These are phyloP conservation scores for Ovis canadensis DNA, from an alignment of 2,113 vertebrate species.

Conservation along the genomic window DNA sequence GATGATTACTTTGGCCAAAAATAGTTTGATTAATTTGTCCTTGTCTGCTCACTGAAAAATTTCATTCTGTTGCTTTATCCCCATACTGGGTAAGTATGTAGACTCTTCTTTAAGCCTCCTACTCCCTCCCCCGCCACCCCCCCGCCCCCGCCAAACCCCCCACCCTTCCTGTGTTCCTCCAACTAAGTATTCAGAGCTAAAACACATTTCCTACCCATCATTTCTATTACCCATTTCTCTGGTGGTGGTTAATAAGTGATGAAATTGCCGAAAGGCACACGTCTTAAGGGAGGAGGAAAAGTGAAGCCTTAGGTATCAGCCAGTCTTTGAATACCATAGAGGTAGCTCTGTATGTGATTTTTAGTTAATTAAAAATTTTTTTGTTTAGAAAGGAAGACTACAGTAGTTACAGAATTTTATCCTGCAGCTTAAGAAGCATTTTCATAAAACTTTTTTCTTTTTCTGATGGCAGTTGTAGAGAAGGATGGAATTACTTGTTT, in stretches of 20 bases:
- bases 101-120: not conserved
- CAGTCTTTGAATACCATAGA: not conserved
- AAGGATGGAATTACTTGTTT: not conserved
- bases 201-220: not conserved
- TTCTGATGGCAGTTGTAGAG: not conserved
- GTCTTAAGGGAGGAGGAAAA: not conserved
- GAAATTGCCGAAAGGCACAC: not conserved
- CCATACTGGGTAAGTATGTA: not conserved
- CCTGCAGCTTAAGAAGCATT: not conserved
- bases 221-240: not conserved
- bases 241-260: not conserved
- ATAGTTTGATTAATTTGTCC: not conserved
- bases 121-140: fast-evolving
- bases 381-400: not conserved
- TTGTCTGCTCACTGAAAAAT: not conserved
- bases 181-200: not conserved
- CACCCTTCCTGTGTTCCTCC: not conserved
- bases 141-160: fast-evolving
- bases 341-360: not conserved
- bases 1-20: not conserved
- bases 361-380: not conserved
- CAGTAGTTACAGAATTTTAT: not conserved
- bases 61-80: not conserved
- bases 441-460: not conserved
- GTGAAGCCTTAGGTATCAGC: not conserved